Evolutionary conservation across 2,797 vertebrate species (phyloP).

Genomic region (Carduelis carduelis): DNA sequence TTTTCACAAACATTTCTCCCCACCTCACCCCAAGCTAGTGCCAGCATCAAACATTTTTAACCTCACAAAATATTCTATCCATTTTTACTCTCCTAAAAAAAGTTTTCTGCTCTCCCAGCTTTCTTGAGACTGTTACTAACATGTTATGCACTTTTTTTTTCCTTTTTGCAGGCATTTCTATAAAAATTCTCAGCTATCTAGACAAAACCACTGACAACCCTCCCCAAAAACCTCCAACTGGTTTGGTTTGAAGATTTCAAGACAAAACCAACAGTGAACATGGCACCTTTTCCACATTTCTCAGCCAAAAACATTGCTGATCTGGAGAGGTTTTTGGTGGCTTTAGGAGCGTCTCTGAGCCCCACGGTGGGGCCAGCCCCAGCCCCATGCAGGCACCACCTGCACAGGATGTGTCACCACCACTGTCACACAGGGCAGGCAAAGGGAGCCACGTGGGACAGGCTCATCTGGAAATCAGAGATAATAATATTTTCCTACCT

Average conservation of each 20-base stretch:
- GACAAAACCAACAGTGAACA: not conserved
- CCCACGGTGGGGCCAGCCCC: fast-evolving
- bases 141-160: not conserved
- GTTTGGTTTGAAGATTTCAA: not conserved
- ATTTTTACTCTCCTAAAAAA: not conserved
- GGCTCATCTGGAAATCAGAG: constrained; percentile 12
- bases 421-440: not conserved
- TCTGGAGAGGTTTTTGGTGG: not conserved
- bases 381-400: fast-evolving
- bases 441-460: not conserved
- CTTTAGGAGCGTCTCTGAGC: not conserved
- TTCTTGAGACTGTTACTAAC: not conserved
- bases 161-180: not conserved
- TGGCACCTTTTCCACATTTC: not conserved
- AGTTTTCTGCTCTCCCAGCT: not conserved
- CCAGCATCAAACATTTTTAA: not conserved
- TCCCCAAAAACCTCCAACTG: not conserved
- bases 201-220: not conserved
- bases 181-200: not conserved
- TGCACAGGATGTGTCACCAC: fast-evolving
- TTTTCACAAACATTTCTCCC: not conserved
- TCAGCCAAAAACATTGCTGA: not conserved
- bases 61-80: not conserved
- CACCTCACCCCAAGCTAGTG: not conserved
- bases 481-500: constrained; percentile 2